These are phyloP conservation scores for Galerucella calmariensis DNA, from an alignment of 2,888 invertebrate species.

Conservation along the genomic window DNA sequence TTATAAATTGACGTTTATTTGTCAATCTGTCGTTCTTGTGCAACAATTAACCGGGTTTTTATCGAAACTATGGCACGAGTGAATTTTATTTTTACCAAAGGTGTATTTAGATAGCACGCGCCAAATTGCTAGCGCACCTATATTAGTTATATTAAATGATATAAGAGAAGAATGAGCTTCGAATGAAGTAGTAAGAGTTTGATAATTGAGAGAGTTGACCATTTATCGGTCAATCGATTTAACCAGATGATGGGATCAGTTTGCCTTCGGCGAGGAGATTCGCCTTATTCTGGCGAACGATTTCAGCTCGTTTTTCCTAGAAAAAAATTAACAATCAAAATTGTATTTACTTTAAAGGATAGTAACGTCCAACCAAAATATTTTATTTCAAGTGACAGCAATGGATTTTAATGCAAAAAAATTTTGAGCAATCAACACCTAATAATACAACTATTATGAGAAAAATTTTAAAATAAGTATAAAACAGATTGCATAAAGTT, in stretches of 20 bases:
- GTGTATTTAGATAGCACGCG: slow-evolving; percentile 2
- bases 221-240: slow-evolving; percentile 54
- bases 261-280: slow-evolving; percentile 71
- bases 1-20: no score
- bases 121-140: not conserved
- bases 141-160: slow-evolving; percentile 24
- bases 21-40: not conserved
- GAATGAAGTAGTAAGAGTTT: slow-evolving; percentile 23
- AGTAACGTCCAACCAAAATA: no score
- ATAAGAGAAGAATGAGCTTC: slow-evolving; percentile 31
- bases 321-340: slow-evolving; percentile 49
- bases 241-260: slow-evolving; percentile 75
- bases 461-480: no score
- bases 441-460: no score
- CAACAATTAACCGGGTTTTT: not conserved
- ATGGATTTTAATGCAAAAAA: no score
- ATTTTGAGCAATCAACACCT: no score
- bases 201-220: slow-evolving; percentile 29
- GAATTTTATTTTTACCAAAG: slow-evolving; percentile 2
- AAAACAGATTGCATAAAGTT: no score
- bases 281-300: slow-evolving; percentile 91
- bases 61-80: not conserved
- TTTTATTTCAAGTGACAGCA: no score
- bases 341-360: not conserved
- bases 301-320: slow-evolving; percentile 91